Conservation (phyloP, 2,888 invertebrate species). For the Pachycephus smyrnensis region DNA sequence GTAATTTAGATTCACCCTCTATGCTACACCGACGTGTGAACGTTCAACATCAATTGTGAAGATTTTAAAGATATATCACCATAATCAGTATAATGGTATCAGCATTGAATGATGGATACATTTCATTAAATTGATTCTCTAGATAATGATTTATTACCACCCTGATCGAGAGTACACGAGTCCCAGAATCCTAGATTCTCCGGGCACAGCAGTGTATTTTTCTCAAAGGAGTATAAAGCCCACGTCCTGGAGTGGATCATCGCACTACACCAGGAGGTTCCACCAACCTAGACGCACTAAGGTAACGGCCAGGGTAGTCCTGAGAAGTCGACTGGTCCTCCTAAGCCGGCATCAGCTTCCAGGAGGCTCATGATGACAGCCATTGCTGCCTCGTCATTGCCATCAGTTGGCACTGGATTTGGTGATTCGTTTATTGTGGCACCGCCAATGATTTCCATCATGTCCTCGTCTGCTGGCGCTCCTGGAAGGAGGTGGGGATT, state of each 20-base stretch:
- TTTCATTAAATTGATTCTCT: too few relatives aligned
- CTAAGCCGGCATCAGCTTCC: constrained; percentile 90
- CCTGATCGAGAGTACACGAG: too few relatives aligned
- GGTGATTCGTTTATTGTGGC: constrained; percentile 68
- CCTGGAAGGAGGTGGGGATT: constrained; percentile 34
- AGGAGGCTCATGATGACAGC: constrained; percentile 91
- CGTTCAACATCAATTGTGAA: background rate
- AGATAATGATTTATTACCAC: too few relatives aligned
- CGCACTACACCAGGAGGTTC: constrained; percentile 29
- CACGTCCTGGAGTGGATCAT: too few relatives aligned
- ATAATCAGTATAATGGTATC: too few relatives aligned
- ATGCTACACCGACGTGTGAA: background rate
- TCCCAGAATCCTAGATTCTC: too few relatives aligned
- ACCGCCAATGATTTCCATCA: constrained; percentile 73
- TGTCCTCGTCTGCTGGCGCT: constrained; percentile 67
- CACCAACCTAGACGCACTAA: constrained; percentile 53
- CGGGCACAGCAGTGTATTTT: too few relatives aligned
- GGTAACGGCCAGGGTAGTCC: constrained; percentile 89
- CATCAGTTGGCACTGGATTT: constrained; percentile 72
- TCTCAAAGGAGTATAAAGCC: too few relatives aligned
- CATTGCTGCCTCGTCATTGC: constrained; percentile 91
- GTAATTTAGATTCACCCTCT: background rate
- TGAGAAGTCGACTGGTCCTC: constrained; percentile 88
- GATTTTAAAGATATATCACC: background rate
- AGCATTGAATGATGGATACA: too few relatives aligned